Evolutionary conservation across 2,113 vertebrate genomes (phyloP).

Genomic region (Cochlearius cochlearius): DNA sequence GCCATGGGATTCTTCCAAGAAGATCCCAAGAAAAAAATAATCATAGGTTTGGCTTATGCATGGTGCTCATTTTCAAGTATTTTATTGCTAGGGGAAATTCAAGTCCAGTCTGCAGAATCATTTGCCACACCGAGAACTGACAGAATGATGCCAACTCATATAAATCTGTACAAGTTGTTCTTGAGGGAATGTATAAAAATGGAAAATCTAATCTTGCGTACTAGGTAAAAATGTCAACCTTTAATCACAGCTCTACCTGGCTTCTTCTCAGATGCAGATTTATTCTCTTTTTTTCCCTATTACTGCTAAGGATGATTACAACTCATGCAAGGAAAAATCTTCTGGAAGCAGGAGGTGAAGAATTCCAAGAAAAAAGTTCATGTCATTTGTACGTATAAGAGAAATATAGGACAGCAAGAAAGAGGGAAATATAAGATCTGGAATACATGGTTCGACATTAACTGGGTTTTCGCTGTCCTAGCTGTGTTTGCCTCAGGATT

Average conservation of each 20-base stretch:
- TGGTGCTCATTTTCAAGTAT: not conserved
- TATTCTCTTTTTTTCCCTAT: not conserved
- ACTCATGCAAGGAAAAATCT: not conserved
- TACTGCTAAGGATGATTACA: not conserved
- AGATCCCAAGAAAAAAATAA: not conserved
- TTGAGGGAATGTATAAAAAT: constrained; percentile 17
- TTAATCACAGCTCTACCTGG: constrained; percentile 37
- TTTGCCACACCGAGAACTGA: constrained; percentile 4
- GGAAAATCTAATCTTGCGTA: constrained; percentile 23
- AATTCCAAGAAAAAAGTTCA: not conserved
- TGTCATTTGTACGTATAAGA: not conserved
- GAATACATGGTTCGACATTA: not conserved
- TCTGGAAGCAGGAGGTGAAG: not conserved
- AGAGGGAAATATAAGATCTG: not conserved
- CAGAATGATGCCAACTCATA: constrained; percentile 26
- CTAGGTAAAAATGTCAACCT: constrained; percentile 23
- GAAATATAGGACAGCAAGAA: not conserved
- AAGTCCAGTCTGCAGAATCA: not conserved
- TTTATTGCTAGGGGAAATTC: not conserved
- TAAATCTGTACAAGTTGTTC: constrained; percentile 30
- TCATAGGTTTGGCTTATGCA: not conserved
- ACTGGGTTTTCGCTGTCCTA: not conserved
- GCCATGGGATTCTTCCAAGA: not conserved
- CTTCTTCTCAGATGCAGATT: not conserved
- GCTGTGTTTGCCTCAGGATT: not conserved